Conservation (phyloP, 2,113 vertebrate species). For the Sterrhoptilus dennistouni region DNA sequence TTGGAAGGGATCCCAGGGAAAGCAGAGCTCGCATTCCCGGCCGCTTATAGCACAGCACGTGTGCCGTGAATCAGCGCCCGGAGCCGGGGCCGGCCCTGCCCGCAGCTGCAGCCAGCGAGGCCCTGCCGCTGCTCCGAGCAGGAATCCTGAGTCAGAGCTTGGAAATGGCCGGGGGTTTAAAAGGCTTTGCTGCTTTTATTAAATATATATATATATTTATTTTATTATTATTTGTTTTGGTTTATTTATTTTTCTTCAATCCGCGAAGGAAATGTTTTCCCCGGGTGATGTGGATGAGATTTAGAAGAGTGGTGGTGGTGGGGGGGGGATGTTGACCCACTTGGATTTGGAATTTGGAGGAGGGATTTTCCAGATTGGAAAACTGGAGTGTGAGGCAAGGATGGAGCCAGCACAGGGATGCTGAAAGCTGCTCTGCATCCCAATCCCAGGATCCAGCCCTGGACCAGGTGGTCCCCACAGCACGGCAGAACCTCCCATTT, state of each 20-base stretch:
- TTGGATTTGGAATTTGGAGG: not conserved
- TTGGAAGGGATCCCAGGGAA: not conserved
- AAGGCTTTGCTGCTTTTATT: not conserved
- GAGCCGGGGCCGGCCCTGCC: not conserved
- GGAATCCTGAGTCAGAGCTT: not conserved
- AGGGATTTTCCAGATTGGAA: not conserved
- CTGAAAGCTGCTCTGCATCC: not conserved
- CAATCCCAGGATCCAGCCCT: not conserved
- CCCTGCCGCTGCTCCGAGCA: not conserved
- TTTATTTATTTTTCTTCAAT: not conserved
- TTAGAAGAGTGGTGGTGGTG: too few species aligned
- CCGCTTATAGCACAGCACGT: not conserved
- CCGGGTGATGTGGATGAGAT: not conserved
- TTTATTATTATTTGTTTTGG: accelerated
- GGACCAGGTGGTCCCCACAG: accelerated
- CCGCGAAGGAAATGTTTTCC: not conserved
- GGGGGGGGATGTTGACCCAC: accelerated
- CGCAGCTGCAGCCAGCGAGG: not conserved
- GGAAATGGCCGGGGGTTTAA: not conserved
- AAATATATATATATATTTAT: accelerated
- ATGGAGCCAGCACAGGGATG: not conserved
- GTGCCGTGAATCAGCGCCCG: not conserved
- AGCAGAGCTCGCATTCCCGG: not conserved
- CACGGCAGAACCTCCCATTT: too few species aligned
- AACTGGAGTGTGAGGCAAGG: accelerated